phyloP scores from a whole-genome alignment of 2,797 vertebrate species.

The Esox masquinongy region DNA sequence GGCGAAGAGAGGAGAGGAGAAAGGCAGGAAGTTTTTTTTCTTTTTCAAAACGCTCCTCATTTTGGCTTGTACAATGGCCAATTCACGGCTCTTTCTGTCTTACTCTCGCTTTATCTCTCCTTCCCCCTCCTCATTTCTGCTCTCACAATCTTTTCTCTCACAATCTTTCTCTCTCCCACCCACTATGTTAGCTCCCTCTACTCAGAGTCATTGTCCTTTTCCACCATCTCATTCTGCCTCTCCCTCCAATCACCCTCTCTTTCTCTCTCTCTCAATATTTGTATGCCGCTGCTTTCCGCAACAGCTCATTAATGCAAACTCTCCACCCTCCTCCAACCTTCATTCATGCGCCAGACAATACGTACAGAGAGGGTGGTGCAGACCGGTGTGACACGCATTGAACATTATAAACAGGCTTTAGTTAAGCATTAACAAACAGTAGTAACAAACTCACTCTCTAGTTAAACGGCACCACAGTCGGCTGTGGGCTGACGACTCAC shows the following conservation, averaged over 20 bases:
- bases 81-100: constrained; percentile 1
- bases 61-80: not conserved
- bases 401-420: constrained; percentile 66
- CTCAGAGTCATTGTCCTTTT: constrained; percentile 46
- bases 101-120: constrained; percentile 31
- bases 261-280: constrained; percentile 67
- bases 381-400: constrained; percentile 56
- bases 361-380: constrained; percentile 65
- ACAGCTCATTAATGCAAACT: constrained; percentile 77
- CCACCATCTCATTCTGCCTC: constrained; percentile 36
- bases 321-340: constrained; percentile 68
- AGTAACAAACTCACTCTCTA: too few species aligned
- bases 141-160: constrained; percentile 48
- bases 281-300: constrained; percentile 73
- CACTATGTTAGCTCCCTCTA: constrained; percentile 60
- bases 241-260: constrained; percentile 22
- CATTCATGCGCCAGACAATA: constrained; percentile 71
- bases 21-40: constrained; percentile 43
- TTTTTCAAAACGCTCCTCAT: constrained; percentile 31
- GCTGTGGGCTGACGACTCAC: constrained; percentile 71
- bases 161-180: constrained; percentile 49
- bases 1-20: constrained; percentile 45
- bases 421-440: constrained; percentile 22
- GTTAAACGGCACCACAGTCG: constrained; percentile 47
- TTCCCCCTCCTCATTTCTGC: constrained; percentile 45